Conservation (phyloP, 2,113 vertebrate genomes). For the Hippocampus barbouri region DNA sequence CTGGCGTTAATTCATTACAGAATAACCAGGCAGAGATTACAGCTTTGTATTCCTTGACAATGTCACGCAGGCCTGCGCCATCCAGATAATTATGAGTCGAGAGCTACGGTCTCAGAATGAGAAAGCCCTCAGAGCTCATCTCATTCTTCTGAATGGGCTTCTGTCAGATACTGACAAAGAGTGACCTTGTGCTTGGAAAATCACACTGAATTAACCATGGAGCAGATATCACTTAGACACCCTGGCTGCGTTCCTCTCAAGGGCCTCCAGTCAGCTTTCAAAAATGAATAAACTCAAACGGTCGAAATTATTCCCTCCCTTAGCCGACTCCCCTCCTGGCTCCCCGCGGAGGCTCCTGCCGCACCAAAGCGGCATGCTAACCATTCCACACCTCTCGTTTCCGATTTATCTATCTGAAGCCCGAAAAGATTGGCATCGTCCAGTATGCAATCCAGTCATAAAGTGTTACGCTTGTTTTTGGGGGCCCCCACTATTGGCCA, state of each 20-base stretch:
- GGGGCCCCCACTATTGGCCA: neutral
- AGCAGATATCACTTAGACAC: conserved; percentile 65
- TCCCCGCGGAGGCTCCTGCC: conserved; percentile 4
- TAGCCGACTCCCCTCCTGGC: neutral
- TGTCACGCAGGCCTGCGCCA: conserved; percentile 59
- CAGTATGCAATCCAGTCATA: conserved; percentile 37
- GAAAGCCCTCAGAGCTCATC: conserved; percentile 62
- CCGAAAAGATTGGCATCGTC: conserved; percentile 27
- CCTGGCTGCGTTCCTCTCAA: conserved; percentile 58
- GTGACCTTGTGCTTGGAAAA: conserved; percentile 68
- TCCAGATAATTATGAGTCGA: conserved; percentile 66
- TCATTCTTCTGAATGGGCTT: conserved; percentile 64
- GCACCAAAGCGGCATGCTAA: conserved; percentile 42
- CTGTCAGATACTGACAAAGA: conserved; percentile 65
- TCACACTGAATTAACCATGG: conserved; percentile 64
- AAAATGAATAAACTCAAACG: conserved; percentile 60
- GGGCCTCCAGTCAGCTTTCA: conserved; percentile 61
- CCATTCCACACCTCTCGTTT: conserved; percentile 7
- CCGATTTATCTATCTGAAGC: neutral
- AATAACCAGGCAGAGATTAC: conserved; percentile 58
- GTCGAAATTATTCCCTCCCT: conserved; percentile 32
- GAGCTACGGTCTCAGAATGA: conserved; percentile 58
- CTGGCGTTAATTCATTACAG: conserved; percentile 64
- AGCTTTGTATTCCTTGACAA: conserved; percentile 67
- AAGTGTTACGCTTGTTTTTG: conserved; percentile 30